Percentiles rank a stretch among this genome's conserved stretches.
Evolutionary conservation across 1,140 invertebrate species (phyloP).

Genomic region (Ceratina australensis): DNA sequence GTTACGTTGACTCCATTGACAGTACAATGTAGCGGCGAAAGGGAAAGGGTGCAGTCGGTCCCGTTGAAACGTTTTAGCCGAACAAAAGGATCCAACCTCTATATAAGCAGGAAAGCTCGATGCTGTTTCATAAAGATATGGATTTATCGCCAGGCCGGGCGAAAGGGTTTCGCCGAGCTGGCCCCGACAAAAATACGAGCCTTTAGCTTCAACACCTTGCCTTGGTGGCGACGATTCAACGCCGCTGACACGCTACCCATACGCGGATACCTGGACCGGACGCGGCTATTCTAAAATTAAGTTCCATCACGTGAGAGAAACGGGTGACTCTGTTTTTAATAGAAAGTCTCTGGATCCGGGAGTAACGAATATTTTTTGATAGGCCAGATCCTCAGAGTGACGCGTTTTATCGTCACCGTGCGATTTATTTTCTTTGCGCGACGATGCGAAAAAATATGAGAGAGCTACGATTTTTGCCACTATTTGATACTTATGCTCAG

Average conservation of each 20-base stretch:
- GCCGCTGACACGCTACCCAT: constrained; percentile 48
- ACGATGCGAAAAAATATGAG: neutral
- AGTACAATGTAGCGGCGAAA: constrained; percentile 57
- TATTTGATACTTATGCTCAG: neutral
- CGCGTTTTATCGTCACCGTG: too few relatives aligned
- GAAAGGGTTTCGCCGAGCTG: constrained; percentile 54
- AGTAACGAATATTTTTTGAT: too few relatives aligned
- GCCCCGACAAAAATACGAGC: constrained; percentile 64
- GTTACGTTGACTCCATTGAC: constrained; percentile 44
- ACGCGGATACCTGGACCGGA: constrained; percentile 22
- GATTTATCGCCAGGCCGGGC: constrained; percentile 62
- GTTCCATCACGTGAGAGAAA: constrained; percentile 57
- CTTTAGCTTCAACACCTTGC: constrained; percentile 69
- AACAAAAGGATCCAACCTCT: constrained; percentile 57
- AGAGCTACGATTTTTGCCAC: neutral
- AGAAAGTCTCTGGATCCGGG: too few relatives aligned
- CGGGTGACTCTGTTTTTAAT: neutral
- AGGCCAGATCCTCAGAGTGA: too few relatives aligned
- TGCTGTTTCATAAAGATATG: constrained; percentile 69
- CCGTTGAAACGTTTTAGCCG: constrained; percentile 48
- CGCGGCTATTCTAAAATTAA: constrained; percentile 61
- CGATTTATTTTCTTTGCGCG: too few relatives aligned
- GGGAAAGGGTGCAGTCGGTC: constrained; percentile 31
- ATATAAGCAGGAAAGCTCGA: constrained; percentile 57
- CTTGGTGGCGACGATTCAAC: constrained; percentile 51